Evolutionary conservation across 2,113 vertebrate species (phyloP).

Genomic region (Phaethon lepturus): DNA sequence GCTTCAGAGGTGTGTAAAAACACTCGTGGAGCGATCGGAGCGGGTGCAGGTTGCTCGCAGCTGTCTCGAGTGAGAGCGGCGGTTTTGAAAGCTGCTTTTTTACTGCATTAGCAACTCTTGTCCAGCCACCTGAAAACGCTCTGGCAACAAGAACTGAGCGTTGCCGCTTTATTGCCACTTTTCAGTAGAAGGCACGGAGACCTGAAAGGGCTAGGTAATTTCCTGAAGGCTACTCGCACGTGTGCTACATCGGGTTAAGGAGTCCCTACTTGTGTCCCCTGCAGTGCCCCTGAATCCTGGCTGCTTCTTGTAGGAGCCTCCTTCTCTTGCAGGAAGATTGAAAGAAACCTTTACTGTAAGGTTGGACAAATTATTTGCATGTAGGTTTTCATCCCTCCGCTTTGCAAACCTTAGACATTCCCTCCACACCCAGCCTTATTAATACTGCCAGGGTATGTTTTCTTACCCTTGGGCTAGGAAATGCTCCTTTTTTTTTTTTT

Average conservation of each 20-base stretch:
- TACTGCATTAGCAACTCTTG: neutral
- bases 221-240: neutral
- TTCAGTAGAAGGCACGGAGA: neutral
- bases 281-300: neutral
- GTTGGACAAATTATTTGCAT: neutral
- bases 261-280: too few species aligned
- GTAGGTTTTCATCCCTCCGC: neutral
- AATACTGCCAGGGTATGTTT: neutral
- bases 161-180: neutral
- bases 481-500: neutral
- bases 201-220: neutral
- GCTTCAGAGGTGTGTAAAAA: neutral
- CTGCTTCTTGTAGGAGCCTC: neutral
- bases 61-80: neutral
- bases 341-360: neutral
- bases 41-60: neutral
- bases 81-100: neutral
- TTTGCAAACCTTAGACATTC: neutral
- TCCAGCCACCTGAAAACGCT: neutral
- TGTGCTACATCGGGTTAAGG: neutral
- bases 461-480: neutral
- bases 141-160: rapidly evolving
- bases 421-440: neutral
- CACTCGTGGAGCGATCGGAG: neutral
- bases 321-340: neutral